Base-by-base conservation (phyloP, 1,140 invertebrate species). In the Formica exsecta region DNA sequence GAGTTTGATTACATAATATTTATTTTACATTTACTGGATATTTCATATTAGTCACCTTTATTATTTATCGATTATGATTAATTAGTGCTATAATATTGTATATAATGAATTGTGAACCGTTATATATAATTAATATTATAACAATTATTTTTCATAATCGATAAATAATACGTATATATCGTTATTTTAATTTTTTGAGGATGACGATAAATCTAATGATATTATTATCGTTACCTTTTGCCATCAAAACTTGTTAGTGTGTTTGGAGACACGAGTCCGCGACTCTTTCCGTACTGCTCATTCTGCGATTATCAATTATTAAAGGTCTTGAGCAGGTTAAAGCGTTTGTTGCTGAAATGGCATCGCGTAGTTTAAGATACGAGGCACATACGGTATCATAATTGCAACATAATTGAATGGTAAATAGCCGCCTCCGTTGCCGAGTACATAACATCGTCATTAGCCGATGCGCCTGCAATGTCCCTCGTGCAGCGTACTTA, bases 331-430 rank as follows among this genome's bases (percentile, higher is more conserved):
- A 54, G 22, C 32, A 59, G 80, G 41, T 84, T 65, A 75, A 76
- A 74, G 68, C 85, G 41, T 80, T 79, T 51, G 32, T 73, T 77
- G 51, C n/a, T 76, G 25, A 74, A 65, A 84, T 70, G 48, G 19
- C 64, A 44, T 70, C 54, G 62, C 65, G 16, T 73, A 44, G 51
- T 77, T 88, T 76, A 59, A 88, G 61, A 66, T 83, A 59, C 79
- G 68, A 83, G 70, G 68, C 79, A 77, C 68, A 86, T 61, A 80
- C 75, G 90, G 64, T 87, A 54, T 76, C 76, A 66, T 91, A 92
- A 92, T 92, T 90, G 88, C 87, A 70, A 81, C 65, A 77, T 92
- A 90, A 92, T 90, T 92, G 90, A 91, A 92, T 90, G 74, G 85
- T 85, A 86, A 91, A 91, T 84, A 80, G 51, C 59, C 62, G 85